Conservation (phyloP, 1,140 invertebrate genomes). For the Drosophila littoralis region DNA sequence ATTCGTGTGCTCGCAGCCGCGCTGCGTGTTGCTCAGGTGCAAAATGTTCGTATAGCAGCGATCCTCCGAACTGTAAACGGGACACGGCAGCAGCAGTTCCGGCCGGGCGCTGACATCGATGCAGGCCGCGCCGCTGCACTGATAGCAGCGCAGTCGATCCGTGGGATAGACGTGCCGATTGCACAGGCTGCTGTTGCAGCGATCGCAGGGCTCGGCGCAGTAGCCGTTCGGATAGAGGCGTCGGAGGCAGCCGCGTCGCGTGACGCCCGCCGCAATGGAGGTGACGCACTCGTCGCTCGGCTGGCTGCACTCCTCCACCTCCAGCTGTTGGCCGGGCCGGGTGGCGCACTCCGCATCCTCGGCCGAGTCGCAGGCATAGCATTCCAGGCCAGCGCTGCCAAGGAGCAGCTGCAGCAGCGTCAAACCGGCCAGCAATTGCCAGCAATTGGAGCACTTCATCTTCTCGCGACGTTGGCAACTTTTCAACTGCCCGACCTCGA, state of each 20-base stretch:
- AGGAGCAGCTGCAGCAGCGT: constrained; percentile 1
- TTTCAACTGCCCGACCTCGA: not conserved
- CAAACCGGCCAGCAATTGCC: not conserved
- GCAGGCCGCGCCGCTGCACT: constrained; percentile 66
- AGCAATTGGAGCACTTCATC: not conserved
- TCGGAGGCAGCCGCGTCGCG: constrained; percentile 65
- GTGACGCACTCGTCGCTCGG: constrained; percentile 61
- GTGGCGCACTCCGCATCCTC: constrained; percentile 71
- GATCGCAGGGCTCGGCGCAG: constrained; percentile 69
- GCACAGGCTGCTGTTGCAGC: constrained; percentile 67
- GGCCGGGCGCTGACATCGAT: constrained; percentile 60
- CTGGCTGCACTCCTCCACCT: constrained; percentile 66
- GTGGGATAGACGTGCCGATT: constrained; percentile 69
- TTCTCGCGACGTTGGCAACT: constrained; percentile 1
- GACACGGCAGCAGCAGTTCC: constrained; percentile 62
- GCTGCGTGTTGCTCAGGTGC: constrained; percentile 56
- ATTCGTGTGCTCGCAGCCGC: constrained; percentile 70
- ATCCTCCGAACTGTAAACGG: constrained; percentile 61
- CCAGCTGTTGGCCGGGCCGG: constrained; percentile 67
- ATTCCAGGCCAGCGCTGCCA: constrained; percentile 45
- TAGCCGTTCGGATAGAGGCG: constrained; percentile 65
- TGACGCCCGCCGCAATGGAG: constrained; percentile 65
- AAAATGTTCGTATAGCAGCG: constrained; percentile 74
- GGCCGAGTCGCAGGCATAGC: constrained; percentile 73
- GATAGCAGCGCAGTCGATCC: constrained; percentile 71